Evolutionary conservation across 2,888 invertebrate species (phyloP), one percentile per base, ranked within the genome.

Genomic region (Beris chalybata): DNA sequence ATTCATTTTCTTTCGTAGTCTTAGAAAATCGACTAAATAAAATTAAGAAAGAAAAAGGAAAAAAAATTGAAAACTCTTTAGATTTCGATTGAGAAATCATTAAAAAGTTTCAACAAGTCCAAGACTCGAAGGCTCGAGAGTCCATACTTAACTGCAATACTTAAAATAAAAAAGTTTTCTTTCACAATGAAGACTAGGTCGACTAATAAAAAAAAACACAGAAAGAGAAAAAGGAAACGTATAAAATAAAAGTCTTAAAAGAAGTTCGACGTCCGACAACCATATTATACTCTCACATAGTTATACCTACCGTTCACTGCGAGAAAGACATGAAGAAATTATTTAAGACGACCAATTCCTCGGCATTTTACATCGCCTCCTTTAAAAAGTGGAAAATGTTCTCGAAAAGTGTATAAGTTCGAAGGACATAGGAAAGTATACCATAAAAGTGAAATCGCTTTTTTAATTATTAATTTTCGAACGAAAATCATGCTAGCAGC

Each of bases 81-180:
- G 22, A 13, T 52, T 52, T 29, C 52, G 52, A 52, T 52, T 52
- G 52, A 52, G 52, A 52, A 52, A 52, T 52, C 52, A 52, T 52
- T 52, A 52, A 52, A 52, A 52, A 52, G 52, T 52, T 52, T 52
- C 52, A 52, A 52, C 29, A 22, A 52, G 5, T 52, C 15, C 29
- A 11, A 12, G 7, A 7, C 12, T 29, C 11, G 29, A 52, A 5
- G 29, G 5, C 13, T 52, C 11, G 5, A 52, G 52, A 52, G 22
- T 9, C 22, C 52, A 22, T 6, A 52, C 52, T 52, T 15, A 52
- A 22, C 29, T 29, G 11, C 52, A 52, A 52, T 52, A 52, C 52
- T 52, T 52, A 52, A 52, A 52, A 29, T 22, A 52, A 52, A 52
- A 50, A 15, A 22, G 22, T 52, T 13, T 29, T 22, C 29, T 11